Percentiles rank a stretch among this genome's conserved stretches.
phyloP scores from a whole-genome alignment of 2,797 vertebrate species.

The Leptatherina wallacei region DNA sequence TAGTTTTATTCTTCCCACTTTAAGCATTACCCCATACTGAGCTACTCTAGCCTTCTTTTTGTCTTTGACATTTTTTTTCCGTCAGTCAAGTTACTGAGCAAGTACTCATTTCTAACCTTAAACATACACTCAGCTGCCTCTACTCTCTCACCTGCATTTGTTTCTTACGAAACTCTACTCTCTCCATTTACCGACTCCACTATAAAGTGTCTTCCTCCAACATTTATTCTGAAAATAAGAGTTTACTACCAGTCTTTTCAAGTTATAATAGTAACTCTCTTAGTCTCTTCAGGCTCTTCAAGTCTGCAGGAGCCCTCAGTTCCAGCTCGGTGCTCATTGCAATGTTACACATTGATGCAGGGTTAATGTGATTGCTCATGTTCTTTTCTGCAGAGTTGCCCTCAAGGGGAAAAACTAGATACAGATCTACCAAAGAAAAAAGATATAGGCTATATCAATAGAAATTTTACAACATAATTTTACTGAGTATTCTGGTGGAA shows the following conservation, averaged over 20 bases:
- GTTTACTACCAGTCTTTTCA: conserved; percentile 5
- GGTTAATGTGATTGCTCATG: conserved; percentile 33
- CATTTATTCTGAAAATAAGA: conserved; percentile 8
- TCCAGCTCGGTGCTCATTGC: conserved; percentile 29
- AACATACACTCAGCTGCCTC: conserved; percentile 6
- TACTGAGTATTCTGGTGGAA: background rate
- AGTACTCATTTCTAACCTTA: conserved; percentile 17
- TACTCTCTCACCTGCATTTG: background rate
- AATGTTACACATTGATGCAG: conserved; percentile 36
- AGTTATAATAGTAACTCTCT: conserved; percentile 13
- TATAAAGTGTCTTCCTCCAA: conserved; percentile 1
- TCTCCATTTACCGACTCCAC: conserved; percentile 2
- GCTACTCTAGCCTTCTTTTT: background rate
- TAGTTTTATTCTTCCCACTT: conserved; percentile 9
- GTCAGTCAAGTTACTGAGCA: conserved; percentile 24
- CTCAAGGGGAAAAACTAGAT: conserved; percentile 17
- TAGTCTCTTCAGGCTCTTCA: conserved; percentile 7
- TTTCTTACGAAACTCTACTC: background rate
- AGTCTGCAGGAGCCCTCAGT: conserved; percentile 25
- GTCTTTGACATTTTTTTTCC: conserved; percentile 21
- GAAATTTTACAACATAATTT: conserved; percentile 8
- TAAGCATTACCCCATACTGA: background rate
- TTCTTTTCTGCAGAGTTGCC: conserved; percentile 23
- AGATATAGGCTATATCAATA: conserved; percentile 7
- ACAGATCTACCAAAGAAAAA: conserved; percentile 29